phyloP scores from a whole-genome alignment of 2,797 vertebrate species.

The Sarcophilus harrisii region DNA sequence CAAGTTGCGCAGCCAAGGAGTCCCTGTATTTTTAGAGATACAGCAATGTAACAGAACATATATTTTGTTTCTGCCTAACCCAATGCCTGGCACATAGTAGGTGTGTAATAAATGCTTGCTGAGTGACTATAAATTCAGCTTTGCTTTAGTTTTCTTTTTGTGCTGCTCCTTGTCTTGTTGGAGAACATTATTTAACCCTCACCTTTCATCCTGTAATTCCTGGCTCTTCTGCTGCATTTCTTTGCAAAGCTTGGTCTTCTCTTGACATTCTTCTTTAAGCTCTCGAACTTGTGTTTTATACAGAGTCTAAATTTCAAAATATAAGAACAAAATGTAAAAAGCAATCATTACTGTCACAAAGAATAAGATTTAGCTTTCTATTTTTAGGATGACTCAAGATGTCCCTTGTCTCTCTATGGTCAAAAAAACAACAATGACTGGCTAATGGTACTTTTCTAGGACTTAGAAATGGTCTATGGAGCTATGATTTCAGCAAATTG shows the following conservation, averaged over 20 bases:
- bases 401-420: background rate
- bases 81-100: background rate
- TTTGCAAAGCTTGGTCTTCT: slow-evolving; percentile 92
- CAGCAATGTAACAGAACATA: background rate
- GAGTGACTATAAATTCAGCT: background rate
- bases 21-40: slow-evolving; percentile 86
- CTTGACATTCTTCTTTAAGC: slow-evolving; percentile 94
- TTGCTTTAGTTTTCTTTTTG: background rate
- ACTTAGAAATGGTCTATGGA: background rate
- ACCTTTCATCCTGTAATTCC: slow-evolving; percentile 96
- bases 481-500: background rate
- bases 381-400: background rate
- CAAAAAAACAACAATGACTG: background rate
- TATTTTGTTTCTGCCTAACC: background rate
- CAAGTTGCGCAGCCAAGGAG: slow-evolving; percentile 93
- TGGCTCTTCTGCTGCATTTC: slow-evolving; percentile 92
- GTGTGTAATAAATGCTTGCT: background rate
- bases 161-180: background rate
- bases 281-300: slow-evolving; percentile 98
- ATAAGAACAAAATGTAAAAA: slow-evolving; percentile 29
- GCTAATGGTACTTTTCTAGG: background rate
- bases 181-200: background rate
- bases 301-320: slow-evolving; percentile 89
- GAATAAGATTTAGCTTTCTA: background rate
- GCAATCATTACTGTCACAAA: background rate